Evolutionary conservation across 2,113 vertebrate species (phyloP).

Genomic region (Arenaria interpres): DNA sequence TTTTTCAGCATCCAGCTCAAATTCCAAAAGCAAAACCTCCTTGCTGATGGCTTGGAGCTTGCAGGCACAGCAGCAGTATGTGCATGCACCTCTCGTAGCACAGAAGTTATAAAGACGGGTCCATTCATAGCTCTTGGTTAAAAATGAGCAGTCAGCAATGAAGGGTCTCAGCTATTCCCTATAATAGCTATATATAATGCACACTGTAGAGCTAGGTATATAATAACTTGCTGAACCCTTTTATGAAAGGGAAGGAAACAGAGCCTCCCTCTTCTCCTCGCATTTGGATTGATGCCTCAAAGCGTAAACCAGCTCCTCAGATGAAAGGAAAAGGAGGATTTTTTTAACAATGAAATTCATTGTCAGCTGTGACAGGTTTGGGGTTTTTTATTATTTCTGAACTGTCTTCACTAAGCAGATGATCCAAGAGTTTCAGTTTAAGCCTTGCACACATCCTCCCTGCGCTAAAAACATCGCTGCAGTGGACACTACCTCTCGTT

Average conservation of each 20-base stretch:
- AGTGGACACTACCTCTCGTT: background rate
- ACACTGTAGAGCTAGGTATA: background rate
- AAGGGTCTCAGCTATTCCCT: background rate
- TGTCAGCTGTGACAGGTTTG: background rate
- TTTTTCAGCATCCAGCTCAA: background rate
- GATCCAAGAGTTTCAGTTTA: constrained; percentile 22
- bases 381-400: background rate
- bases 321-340: constrained; percentile 17
- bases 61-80: background rate
- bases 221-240: background rate
- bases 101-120: background rate
- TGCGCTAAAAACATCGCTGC: background rate
- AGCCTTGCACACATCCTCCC: background rate
- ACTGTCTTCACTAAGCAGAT: background rate
- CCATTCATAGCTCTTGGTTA: background rate
- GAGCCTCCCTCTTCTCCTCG: background rate
- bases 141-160: background rate
- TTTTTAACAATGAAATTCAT: constrained; percentile 34
- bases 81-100: background rate
- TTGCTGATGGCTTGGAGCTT: background rate
- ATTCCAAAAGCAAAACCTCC: background rate
- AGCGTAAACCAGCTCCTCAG: constrained; percentile 3
- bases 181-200: background rate
- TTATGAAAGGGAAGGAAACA: background rate
- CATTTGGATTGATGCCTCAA: background rate